Evolutionary conservation across 2,113 vertebrate genomes (phyloP), one percentile per base, ranked within the genome.

Genomic region (Callopanchax toddi): DNA sequence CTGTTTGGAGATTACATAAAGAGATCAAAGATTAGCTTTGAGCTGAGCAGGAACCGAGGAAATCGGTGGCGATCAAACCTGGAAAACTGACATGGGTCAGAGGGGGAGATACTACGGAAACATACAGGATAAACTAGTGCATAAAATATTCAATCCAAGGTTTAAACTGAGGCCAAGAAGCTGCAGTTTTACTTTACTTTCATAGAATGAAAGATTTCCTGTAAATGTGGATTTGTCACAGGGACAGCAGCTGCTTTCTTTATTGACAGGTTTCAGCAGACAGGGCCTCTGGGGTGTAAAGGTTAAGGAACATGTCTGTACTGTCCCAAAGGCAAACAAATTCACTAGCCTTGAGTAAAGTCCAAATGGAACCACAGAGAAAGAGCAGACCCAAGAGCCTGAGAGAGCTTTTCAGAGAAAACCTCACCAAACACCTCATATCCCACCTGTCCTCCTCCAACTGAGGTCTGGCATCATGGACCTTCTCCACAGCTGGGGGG

Each of bases 401-500:
- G 37, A 42, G 18, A 63, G 52, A 71, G 17, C 12, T 43, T 40
- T 25, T 39, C 48, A 46, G 45, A 54, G 43, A 25, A 50, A 39
- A 42, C 16, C 8, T 53, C 57, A 11, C n/a, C n/a, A 46, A 63
- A 20, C 9, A 59, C 3, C 32, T 23, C 66, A 54, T 42, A 62
- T 2, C 58, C 29, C n/a, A 48, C 16, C 32, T 67, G 59, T n/a
- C 50, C 0, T 55, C 40, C 46, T 55, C 36, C 3, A 43, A 37
- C 32, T 52, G 36, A 23, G 16, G 71, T 72, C 69, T 89, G 88
- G 29, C 48, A 81, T 52, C 46, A 97, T 98, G 96, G 90, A 98
- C 21, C 55, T 87, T 68, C 90, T 99, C 48, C 95, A 99, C 0
- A 93, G 95, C 34, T 72, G 78, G 10, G 97, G 96, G 43, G 81